Evolutionary conservation across 1,140 invertebrate species (phyloP).

Genomic region (Drosophila nikananu): DNA sequence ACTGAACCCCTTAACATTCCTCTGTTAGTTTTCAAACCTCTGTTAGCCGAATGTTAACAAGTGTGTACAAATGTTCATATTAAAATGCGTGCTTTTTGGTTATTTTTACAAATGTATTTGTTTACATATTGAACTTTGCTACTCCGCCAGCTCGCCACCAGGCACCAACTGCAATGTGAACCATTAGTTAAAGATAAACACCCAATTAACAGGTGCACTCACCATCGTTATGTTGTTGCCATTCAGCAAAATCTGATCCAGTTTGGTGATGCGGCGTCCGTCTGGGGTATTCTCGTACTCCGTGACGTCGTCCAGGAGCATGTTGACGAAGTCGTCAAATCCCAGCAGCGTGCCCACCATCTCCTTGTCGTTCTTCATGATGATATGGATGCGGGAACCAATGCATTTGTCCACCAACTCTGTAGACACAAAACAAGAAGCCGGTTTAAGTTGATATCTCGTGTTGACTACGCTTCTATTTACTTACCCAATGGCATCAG

Average conservation of each 20-base stretch:
- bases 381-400: conserved; percentile 99
- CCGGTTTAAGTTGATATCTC: conserved; percentile 19
- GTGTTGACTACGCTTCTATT: background rate
- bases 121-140: conserved; percentile 47
- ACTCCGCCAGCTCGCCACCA: conserved; percentile 89
- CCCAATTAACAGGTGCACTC: conserved; percentile 6
- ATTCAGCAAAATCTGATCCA: conserved; percentile 99
- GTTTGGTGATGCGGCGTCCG: conserved; percentile 97
- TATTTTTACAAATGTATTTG: conserved; percentile 39
- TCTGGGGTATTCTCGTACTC: conserved; percentile 98
- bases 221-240: conserved; percentile 99
- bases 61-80: conserved; percentile 2
- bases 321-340: conserved; percentile 99
- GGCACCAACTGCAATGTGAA: conserved; percentile 88
- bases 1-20: background rate
- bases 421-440: conserved; percentile 71
- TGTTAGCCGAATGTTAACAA: background rate
- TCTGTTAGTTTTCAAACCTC: conserved; percentile 1
- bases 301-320: conserved; percentile 96
- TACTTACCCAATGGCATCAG: conserved; percentile 89
- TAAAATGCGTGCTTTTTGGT: conserved; percentile 17
- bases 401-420: conserved; percentile 99
- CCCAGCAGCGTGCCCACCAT: conserved; percentile 98
- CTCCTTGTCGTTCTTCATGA: conserved; percentile 99
- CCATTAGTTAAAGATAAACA: conserved; percentile 25